Evolutionary conservation across 2,888 invertebrate species (phyloP).

Genomic region (Lasius platythorax): DNA sequence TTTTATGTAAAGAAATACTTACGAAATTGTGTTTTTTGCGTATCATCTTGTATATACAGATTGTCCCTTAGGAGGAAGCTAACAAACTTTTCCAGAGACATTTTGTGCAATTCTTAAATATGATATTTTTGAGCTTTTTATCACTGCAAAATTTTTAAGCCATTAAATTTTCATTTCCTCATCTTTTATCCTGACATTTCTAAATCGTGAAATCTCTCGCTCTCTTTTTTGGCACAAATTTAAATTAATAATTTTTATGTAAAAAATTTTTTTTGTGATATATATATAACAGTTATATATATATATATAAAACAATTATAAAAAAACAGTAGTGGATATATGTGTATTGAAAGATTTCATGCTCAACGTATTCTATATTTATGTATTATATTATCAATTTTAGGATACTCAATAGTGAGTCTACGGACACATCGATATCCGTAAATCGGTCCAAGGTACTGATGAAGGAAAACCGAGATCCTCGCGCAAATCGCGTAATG

Average conservation of each 20-base stretch:
- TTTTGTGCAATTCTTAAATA: not conserved
- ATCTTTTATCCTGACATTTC: too few relatives aligned
- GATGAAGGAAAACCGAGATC: constrained; percentile 40
- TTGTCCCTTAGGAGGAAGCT: not conserved
- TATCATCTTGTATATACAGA: not conserved
- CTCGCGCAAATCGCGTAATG: not conserved
- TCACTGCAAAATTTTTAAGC: not conserved
- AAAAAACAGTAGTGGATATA: too few relatives aligned
- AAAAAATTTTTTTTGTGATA: not conserved
- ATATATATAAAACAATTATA: too few relatives aligned
- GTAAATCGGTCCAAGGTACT: not conserved
- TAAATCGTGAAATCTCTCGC: too few relatives aligned
- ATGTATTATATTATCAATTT: not conserved
- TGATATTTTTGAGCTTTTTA: not conserved
- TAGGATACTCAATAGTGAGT: not conserved
- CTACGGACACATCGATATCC: not conserved
- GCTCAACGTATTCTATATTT: not conserved
- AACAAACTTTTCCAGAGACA: not conserved
- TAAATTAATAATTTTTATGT: not conserved
- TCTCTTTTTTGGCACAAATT: too few relatives aligned
- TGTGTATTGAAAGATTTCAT: not conserved
- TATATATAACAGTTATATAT: too few relatives aligned
- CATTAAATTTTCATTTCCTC: not conserved
- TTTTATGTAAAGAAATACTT: not conserved
- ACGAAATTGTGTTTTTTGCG: not conserved